A percentile compares a stretch with the other conserved stretches of the same genome.
phyloP scores from a whole-genome alignment of 2,888 invertebrate species.

The Trichogramma dendrolimi region DNA sequence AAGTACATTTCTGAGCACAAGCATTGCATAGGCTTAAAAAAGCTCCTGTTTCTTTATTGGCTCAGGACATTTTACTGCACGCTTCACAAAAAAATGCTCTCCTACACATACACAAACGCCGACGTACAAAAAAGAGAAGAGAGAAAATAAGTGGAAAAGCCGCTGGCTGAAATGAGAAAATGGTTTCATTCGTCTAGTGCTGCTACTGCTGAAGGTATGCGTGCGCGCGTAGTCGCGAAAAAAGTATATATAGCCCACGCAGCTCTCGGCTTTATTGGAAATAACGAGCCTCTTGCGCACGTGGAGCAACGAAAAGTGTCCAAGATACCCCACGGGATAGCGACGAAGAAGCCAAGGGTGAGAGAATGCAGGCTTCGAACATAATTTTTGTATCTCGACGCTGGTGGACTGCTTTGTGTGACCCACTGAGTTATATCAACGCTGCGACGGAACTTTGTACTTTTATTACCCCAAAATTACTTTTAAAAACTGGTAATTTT shows the following conservation, averaged over 20 bases:
- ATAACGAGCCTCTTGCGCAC: slow-evolving; percentile 18
- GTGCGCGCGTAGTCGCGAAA: neutral
- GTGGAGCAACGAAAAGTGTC: neutral
- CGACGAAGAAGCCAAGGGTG: neutral
- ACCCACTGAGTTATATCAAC: no score
- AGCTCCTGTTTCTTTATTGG: neutral
- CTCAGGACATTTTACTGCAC: neutral
- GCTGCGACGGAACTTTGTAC: no score
- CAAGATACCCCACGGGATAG: neutral
- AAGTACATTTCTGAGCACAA: no score
- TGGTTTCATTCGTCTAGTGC: slow-evolving; percentile 4
- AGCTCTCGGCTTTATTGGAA: slow-evolving; percentile 21
- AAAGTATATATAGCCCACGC: neutral
- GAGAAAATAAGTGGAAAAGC: neutral
- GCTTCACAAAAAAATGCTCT: slow-evolving; percentile 1
- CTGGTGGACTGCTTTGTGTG: neutral
- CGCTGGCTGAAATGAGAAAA: slow-evolving; percentile 1
- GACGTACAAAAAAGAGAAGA: neutral
- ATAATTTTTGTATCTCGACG: slow-evolving; percentile 18
- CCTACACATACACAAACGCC: no score
- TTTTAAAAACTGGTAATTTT: no score
- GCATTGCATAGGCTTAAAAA: no score
- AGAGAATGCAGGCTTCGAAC: slow-evolving; percentile 6
- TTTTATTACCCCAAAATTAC: no score
- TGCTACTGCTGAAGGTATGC: no score